Evolutionary conservation across 2,888 invertebrate genomes (phyloP).

Genomic region (Masnerella sp.): DNA sequence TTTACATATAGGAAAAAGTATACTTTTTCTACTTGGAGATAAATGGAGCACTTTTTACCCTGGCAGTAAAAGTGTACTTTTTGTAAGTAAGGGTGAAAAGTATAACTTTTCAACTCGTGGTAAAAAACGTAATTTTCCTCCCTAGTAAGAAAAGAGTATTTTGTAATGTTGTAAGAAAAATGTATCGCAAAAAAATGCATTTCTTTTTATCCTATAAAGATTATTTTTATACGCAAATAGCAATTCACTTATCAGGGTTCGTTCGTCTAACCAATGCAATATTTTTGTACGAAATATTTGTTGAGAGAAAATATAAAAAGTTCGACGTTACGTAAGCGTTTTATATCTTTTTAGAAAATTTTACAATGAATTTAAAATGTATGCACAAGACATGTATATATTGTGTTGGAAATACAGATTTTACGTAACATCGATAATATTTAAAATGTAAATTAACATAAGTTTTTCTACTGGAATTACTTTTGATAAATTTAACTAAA

Average conservation of each 20-base stretch:
- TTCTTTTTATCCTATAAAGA: slow-evolving; percentile 14
- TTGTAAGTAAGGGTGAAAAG: no score
- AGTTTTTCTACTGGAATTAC: background rate
- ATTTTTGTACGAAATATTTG: slow-evolving; percentile 12
- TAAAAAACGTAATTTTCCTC: no score
- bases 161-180: slow-evolving; percentile 28
- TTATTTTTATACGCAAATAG: slow-evolving; percentile 18
- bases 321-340: background rate
- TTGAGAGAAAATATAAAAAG: background rate
- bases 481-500: slow-evolving; percentile 14
- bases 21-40: no score
- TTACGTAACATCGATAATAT: slow-evolving; percentile 18
- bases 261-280: slow-evolving; percentile 16
- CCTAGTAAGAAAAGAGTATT: no score
- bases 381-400: slow-evolving; percentile 7
- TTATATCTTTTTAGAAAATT: background rate
- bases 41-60: no score
- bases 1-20: no score
- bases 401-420: slow-evolving; percentile 22
- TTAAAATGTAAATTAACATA: slow-evolving; percentile 28
- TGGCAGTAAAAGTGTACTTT: no score
- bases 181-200: slow-evolving; percentile 19
- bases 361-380: background rate
- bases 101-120: no score
- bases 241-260: slow-evolving; percentile 10